Evolutionary conservation across 2,888 invertebrate genomes (phyloP).

Genomic region (Cheilosia vulpina): DNA sequence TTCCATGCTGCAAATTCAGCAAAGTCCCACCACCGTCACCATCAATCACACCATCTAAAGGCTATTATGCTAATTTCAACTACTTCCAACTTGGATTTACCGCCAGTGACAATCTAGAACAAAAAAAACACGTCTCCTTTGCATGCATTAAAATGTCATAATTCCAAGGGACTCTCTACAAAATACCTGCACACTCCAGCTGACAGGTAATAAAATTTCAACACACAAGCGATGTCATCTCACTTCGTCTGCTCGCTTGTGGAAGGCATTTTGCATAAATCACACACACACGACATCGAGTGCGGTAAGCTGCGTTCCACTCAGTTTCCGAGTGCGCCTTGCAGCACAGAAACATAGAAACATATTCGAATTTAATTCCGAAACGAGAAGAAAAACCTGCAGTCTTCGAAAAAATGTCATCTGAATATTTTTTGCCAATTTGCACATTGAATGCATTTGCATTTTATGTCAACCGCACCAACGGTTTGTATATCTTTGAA

Average conservation of each 20-base stretch:
- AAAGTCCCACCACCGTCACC: neutral
- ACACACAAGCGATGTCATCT: constrained; percentile 62
- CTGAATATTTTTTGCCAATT: constrained; percentile 53
- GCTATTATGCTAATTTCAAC: constrained; percentile 45
- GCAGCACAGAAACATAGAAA: constrained; percentile 1
- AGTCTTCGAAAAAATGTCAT: constrained; percentile 49
- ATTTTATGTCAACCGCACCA: constrained; percentile 42
- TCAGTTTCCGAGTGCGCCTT: neutral
- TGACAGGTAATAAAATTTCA: constrained; percentile 60
- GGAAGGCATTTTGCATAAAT: constrained; percentile 70
- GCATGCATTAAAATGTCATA: constrained; percentile 65
- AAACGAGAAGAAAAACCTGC: constrained; percentile 5
- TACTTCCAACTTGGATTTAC: constrained; percentile 7
- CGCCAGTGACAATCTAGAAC: constrained; percentile 1
- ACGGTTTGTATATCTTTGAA: constrained; percentile 7
- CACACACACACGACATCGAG: constrained; percentile 44
- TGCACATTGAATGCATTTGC: constrained; percentile 61
- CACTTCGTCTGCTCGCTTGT: constrained; percentile 52
- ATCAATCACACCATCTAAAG: constrained; percentile 42
- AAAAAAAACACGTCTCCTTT: neutral
- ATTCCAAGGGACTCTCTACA: constrained; percentile 43
- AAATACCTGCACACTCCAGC: constrained; percentile 31
- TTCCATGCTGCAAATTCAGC: neutral
- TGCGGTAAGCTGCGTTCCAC: constrained; percentile 8
- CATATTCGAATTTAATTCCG: constrained; percentile 51